phyloP scores from a whole-genome alignment of 2,113 vertebrate genomes.

The Alces alces region DNA sequence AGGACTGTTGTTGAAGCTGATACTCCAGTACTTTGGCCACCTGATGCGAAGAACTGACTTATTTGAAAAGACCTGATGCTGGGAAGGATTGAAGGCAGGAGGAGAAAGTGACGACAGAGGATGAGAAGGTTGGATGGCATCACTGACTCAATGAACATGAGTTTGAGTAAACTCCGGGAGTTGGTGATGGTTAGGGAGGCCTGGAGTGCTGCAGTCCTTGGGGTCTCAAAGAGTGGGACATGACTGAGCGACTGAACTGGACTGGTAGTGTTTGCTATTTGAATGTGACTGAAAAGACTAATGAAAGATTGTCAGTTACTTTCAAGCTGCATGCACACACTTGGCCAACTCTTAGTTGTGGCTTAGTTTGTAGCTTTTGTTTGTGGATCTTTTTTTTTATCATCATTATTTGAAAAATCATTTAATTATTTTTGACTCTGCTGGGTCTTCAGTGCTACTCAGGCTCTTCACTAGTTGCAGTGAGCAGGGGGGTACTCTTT shows the following conservation, averaged over 20 bases:
- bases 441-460: neutral
- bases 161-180: neutral
- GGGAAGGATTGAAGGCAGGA: neutral
- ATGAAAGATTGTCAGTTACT: neutral
- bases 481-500: neutral
- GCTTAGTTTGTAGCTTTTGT: neutral
- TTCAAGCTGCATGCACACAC: neutral
- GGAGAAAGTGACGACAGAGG: neutral
- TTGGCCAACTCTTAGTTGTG: neutral
- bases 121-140: neutral
- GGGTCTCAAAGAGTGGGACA: neutral
- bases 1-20: neutral
- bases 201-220: neutral
- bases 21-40: neutral
- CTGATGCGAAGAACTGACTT: neutral
- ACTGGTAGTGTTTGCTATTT: neutral
- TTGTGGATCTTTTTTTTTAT: neutral
- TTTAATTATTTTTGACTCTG: neutral
- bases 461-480: neutral
- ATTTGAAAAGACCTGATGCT: neutral
- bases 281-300: neutral
- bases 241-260: neutral
- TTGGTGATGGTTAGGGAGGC: neutral
- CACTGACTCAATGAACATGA: neutral
- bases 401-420: neutral